Percentiles rank a stretch among this genome's conserved stretches.
Evolutionary conservation across 2,888 invertebrate species (phyloP).

Genomic region (Euclidia mi): DNA sequence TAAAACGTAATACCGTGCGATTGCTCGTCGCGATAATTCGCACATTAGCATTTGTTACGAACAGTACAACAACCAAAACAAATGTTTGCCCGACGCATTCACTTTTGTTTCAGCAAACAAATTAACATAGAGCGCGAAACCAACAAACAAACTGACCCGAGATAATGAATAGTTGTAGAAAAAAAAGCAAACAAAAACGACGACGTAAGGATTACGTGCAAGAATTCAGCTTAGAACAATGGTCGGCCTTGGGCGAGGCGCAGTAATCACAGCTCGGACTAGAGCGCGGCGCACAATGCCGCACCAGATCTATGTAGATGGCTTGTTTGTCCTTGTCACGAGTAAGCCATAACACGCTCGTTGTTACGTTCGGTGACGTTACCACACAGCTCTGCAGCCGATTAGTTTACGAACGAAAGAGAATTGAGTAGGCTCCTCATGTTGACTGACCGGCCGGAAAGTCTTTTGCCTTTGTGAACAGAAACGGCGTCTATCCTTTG

Average conservation of each 20-base stretch:
- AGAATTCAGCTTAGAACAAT: slow-evolving; percentile 85
- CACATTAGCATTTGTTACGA: neutral
- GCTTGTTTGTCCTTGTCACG: slow-evolving; percentile 58
- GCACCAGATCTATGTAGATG: slow-evolving; percentile 45
- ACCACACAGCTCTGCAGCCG: slow-evolving; percentile 30
- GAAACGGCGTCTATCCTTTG: slow-evolving; percentile 16
- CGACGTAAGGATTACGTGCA: slow-evolving; percentile 78
- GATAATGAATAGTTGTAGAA: slow-evolving; percentile 56
- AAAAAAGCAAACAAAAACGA: slow-evolving; percentile 64
- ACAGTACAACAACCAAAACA: slow-evolving; percentile 6
- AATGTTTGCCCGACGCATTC: slow-evolving; percentile 6
- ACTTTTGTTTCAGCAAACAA: slow-evolving; percentile 22
- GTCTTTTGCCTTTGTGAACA: slow-evolving; percentile 20
- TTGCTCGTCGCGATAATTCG: neutral
- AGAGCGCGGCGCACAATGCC: slow-evolving; percentile 50
- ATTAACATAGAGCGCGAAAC: slow-evolving; percentile 48
- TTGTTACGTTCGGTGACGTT: slow-evolving; percentile 41
- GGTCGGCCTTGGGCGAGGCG: slow-evolving; percentile 81
- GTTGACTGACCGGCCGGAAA: slow-evolving; percentile 27
- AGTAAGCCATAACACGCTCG: slow-evolving; percentile 52
- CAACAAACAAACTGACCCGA: slow-evolving; percentile 38
- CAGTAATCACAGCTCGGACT: slow-evolving; percentile 78
- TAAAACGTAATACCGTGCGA: too few relatives aligned
- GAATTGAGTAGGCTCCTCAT: slow-evolving; percentile 40
- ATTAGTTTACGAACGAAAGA: slow-evolving; percentile 45